These are phyloP conservation scores for Willisornis vidua DNA, from an alignment of 2,113 vertebrate species.

Conservation along the genomic window DNA sequence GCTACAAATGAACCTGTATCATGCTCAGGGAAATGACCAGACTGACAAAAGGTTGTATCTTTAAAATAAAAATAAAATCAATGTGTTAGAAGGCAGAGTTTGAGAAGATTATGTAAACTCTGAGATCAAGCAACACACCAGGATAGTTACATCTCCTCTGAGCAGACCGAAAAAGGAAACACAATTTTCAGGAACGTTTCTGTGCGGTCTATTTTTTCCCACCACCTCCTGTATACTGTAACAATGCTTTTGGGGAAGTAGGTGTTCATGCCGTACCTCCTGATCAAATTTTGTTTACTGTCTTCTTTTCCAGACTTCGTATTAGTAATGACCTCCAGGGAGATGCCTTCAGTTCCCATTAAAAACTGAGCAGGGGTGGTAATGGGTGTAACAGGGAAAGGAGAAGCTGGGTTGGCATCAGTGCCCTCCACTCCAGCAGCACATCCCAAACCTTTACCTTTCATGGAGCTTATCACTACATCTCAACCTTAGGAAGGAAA, in stretches of 20 bases:
- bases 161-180: neutral
- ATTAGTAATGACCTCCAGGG: neutral
- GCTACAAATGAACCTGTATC: neutral
- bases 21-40: neutral
- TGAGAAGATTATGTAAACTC: neutral
- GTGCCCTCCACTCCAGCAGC: neutral
- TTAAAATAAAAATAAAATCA: neutral
- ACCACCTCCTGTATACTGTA: neutral
- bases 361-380: neutral
- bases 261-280: constrained; percentile 46
- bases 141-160: neutral
- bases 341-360: neutral
- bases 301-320: constrained; percentile 1
- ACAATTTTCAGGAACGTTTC: neutral
- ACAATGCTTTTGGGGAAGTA: constrained; percentile 44
- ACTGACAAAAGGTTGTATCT: neutral
- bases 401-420: neutral
- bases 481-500: neutral
- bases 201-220: neutral
- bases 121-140: neutral
- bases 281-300: constrained; percentile 60
- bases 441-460: constrained; percentile 13
- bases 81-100: neutral
- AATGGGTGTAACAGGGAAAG: neutral
- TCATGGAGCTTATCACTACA: neutral